Conservation (phyloP, 2,797 vertebrate species). For the Lindbergichthys nudifrons region DNA sequence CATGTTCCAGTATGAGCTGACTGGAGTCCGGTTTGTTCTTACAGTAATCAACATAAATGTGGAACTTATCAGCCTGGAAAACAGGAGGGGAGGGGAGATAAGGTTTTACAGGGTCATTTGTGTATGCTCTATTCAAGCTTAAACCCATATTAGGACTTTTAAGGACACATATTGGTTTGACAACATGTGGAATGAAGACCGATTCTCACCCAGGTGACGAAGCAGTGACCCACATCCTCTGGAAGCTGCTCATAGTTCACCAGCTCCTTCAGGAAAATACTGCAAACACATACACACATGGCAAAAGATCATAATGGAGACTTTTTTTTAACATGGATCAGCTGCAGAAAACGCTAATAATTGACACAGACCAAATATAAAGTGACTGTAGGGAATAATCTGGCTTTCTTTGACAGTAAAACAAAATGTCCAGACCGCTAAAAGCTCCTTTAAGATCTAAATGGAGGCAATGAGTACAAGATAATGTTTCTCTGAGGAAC, state of each 20-base stretch:
- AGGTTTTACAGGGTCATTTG: background rate
- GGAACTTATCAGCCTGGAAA: slow-evolving; percentile 97
- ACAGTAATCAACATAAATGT: slow-evolving; percentile 99
- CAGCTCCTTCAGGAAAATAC: slow-evolving; percentile 97
- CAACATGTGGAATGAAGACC: background rate
- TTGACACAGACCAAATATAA: too few relatives aligned
- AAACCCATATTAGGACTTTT: too few relatives aligned
- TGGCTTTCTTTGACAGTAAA: background rate
- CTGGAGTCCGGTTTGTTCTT: slow-evolving; percentile 99
- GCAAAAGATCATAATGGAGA: background rate
- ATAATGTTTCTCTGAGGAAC: background rate
- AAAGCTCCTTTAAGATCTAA: slow-evolving; percentile 5
- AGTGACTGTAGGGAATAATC: too few relatives aligned
- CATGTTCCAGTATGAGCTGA: slow-evolving; percentile 96
- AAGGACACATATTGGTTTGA: background rate
- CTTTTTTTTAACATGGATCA: background rate
- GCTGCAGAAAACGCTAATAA: too few relatives aligned
- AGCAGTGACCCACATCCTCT: slow-evolving; percentile 98
- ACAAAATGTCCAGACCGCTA: background rate
- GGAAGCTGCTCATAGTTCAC: slow-evolving; percentile 98
- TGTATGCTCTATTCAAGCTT: background rate
- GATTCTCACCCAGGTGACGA: slow-evolving; percentile 96
- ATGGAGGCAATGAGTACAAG: background rate
- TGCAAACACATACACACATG: slow-evolving; percentile 71
- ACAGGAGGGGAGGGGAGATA: slow-evolving; percentile 25